These are phyloP conservation scores for Rhabdomys dilectus DNA, from an alignment of 2,113 vertebrate genomes.

Conservation along the genomic window DNA sequence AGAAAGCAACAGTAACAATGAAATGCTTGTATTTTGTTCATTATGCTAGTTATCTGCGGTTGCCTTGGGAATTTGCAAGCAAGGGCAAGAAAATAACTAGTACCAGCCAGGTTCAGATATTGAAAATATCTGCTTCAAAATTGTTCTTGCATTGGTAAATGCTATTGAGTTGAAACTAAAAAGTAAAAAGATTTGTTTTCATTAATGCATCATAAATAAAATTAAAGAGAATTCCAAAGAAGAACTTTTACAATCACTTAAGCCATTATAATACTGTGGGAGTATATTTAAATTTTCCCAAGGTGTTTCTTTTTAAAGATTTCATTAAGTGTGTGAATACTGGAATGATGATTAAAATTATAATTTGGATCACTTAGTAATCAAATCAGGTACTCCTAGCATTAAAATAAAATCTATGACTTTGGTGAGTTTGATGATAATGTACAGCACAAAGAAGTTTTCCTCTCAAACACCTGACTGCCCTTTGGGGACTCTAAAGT, in stretches of 20 bases:
- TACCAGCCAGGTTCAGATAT: slow-evolving; percentile 41
- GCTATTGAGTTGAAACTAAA: not conserved
- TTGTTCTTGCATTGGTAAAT: slow-evolving; percentile 61
- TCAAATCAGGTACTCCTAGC: not conserved
- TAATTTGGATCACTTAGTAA: slow-evolving; percentile 16
- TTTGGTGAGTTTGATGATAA: not conserved
- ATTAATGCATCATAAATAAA: slow-evolving; percentile 53
- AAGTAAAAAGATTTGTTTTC: slow-evolving; percentile 37
- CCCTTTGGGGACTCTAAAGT: not conserved
- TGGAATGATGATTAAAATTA: slow-evolving; percentile 47
- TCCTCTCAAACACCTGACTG: not conserved
- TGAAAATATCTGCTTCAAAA: slow-evolving; percentile 63
- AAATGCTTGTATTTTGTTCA: slow-evolving; percentile 4
- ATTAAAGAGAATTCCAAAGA: slow-evolving; percentile 26
- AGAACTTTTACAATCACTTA: slow-evolving; percentile 31
- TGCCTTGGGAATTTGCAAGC: slow-evolving; percentile 46
- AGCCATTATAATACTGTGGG: not conserved
- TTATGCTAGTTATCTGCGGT: slow-evolving; percentile 8
- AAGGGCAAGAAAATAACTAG: slow-evolving; percentile 41
- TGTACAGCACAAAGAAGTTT: not conserved
- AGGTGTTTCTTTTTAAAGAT: slow-evolving; percentile 35
- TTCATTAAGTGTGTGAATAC: not conserved
- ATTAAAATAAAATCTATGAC: slow-evolving; percentile 20
- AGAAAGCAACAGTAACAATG: not conserved
- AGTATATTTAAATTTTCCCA: slow-evolving; percentile 46